A percentile compares a stretch with the other conserved stretches of the same genome.
Conservation (phyloP, 2,113 vertebrate genomes). For the Suricata suricatta region DNA sequence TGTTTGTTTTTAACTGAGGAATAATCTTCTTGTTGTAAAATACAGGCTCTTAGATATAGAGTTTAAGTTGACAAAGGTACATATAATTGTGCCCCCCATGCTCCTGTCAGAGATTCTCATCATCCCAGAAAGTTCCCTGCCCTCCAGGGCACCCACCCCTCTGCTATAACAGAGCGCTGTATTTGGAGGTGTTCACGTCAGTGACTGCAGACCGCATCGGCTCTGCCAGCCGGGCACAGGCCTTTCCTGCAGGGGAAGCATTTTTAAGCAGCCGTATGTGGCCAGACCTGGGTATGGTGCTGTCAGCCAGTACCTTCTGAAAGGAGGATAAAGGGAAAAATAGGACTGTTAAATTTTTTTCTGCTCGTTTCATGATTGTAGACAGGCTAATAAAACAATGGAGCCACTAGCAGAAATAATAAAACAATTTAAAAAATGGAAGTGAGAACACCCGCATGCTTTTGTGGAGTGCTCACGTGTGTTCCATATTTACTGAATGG, state of each 20-base stretch:
- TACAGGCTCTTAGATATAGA: neutral
- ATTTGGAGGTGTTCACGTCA: rapidly evolving
- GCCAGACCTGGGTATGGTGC: neutral
- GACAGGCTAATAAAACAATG: neutral
- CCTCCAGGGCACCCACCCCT: neutral
- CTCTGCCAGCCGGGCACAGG: neutral
- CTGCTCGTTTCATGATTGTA: neutral
- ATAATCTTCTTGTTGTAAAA: neutral
- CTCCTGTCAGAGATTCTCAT: neutral
- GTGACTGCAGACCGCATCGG: rapidly evolving
- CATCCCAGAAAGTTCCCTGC: neutral
- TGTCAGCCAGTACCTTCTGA: neutral
- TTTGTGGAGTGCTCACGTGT: neutral
- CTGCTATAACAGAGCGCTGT: rapidly evolving
- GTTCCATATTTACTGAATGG: rapidly evolving
- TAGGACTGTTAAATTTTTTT: neutral
- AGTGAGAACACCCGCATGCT: neutral
- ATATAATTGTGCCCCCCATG: neutral
- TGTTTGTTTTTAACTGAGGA: neutral
- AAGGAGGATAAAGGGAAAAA: neutral
- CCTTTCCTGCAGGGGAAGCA: neutral
- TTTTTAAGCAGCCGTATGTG: neutral
- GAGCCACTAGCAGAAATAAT: neutral
- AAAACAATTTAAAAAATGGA: neutral
- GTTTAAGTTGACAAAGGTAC: neutral